Evolutionary conservation across 2,113 vertebrate genomes (phyloP), one percentile per base, ranked within the genome.

Genomic region (Anser cygnoides): DNA sequence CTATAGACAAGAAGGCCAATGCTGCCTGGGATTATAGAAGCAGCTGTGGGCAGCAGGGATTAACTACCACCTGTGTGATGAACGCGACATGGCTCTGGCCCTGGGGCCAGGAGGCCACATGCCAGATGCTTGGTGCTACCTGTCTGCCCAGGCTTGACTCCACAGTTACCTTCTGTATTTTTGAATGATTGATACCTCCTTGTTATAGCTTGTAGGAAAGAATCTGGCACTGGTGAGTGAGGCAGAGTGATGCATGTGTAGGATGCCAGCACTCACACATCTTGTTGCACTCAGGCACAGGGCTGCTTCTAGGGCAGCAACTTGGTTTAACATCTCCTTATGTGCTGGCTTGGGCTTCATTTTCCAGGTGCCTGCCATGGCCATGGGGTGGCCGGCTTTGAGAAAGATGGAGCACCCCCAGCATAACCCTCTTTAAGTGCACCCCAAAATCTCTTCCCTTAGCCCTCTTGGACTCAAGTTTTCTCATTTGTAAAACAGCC

Each of bases 11-110:
- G 86, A 4, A 39, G 41, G 89, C 91, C 89, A 92, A 65, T 73
- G 81, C 81, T 0, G 5, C 77, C 58, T 35, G 29, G 89, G 93
- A 93, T 86, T 84, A 92, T 0, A 17, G 88, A 78, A 84, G 75
- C 83, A 89, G 80, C 92, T 95, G 90, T 70, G 77, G 90, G 37
- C 43, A 73, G 74, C 35, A 55, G 75, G 86, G 77, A 93, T 97
- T 93, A 94, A 67, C n/a, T 59, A 81, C 90, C 74, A 87, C 93
- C 70, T 82, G 70, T 50, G 70, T 84, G 91, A 92, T 33, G 68
- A 94, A 81, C 74, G 41, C 50, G 59, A 33, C 2, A 2, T 46
- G 74, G 71, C 66, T 70, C 37, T 55, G 52, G 76, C 57, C 37
- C 83, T 0, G 0, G 35, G 37, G 49, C 31, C 63, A 70, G 67